These are phyloP conservation scores for Carapus acus DNA, from an alignment of 2,797 vertebrate genomes.

Conservation along the genomic window DNA sequence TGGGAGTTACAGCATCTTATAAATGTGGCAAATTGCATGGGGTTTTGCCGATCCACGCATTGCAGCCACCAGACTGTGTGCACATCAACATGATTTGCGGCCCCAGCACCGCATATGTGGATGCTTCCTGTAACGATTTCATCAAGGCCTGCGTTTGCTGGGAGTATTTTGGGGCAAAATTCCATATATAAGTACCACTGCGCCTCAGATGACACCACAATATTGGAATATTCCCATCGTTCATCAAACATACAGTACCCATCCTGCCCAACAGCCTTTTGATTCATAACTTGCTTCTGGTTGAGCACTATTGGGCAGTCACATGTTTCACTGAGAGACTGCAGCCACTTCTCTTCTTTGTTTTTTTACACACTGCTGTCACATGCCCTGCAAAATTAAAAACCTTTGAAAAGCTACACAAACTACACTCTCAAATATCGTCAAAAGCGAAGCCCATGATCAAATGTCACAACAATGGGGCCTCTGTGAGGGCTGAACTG, in stretches of 20 bases:
- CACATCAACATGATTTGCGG: slow-evolving; percentile 51
- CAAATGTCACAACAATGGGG: background rate
- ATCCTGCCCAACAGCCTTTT: background rate
- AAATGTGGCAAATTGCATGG: slow-evolving; percentile 11
- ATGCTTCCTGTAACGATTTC: slow-evolving; percentile 27
- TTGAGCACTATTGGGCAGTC: background rate
- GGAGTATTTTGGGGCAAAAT: too few species aligned
- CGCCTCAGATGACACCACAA: background rate
- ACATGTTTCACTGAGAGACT: slow-evolving; percentile 8
- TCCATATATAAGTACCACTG: background rate
- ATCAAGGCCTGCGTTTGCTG: too few species aligned
- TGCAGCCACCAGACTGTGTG: slow-evolving; percentile 24
- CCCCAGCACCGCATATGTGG: slow-evolving; percentile 10
- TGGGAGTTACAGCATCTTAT: slow-evolving; percentile 39
- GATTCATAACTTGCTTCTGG: background rate
- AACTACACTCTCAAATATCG: slow-evolving; percentile 1
- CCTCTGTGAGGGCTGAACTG: too few species aligned
- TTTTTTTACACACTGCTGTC: background rate
- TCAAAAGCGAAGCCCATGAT: background rate
- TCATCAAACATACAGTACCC: background rate
- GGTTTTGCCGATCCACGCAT: slow-evolving; percentile 4
- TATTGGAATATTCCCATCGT: background rate
- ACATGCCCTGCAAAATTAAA: slow-evolving; percentile 24
- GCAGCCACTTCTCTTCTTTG: background rate
- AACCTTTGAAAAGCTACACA: background rate